A percentile compares a stretch with the other conserved stretches of the same genome.
Conservation (phyloP, 1,140 invertebrate genomes). For the Cepaea nemoralis region DNA sequence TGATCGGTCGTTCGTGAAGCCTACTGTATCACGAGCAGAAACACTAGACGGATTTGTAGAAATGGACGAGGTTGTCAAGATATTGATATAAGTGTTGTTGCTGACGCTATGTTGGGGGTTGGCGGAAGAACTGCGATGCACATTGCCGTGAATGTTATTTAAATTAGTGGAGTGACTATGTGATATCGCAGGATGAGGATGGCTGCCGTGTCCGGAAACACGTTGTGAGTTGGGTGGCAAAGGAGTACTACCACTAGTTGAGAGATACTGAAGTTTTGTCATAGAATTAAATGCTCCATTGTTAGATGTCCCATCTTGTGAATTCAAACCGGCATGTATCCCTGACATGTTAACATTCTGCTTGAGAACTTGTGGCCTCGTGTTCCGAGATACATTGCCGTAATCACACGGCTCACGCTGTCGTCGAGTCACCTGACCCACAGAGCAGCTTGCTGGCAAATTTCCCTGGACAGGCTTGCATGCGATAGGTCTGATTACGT, state of each 20-base stretch:
- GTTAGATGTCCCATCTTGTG: background rate
- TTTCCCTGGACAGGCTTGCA: conserved; percentile 77
- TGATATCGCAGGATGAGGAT: background rate
- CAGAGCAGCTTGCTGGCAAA: conserved; percentile 35
- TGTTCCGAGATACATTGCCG: conserved; percentile 53
- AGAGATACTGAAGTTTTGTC: background rate
- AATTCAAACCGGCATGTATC: background rate
- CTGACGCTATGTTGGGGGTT: conserved; percentile 1
- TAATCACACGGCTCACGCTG: conserved; percentile 57
- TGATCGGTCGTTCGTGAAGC: conserved; percentile 38
- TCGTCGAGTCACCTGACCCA: conserved; percentile 41
- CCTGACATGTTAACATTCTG: background rate
- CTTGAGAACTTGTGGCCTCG: conserved; percentile 44
- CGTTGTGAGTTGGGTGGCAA: background rate
- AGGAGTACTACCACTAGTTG: background rate
- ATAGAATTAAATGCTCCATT: conserved; percentile 37
- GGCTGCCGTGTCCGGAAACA: too few relatives aligned
- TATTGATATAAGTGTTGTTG: conserved; percentile 29
- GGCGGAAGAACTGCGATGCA: background rate
- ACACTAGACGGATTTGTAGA: conserved; percentile 58
- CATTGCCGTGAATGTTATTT: conserved; percentile 4
- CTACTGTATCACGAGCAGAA: conserved; percentile 48
- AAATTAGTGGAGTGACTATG: background rate
- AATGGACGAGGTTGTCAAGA: conserved; percentile 45
- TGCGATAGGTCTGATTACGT: conserved; percentile 82